Evolutionary conservation across 1,140 invertebrate species (phyloP).

Genomic region (Drosophila funebris): DNA sequence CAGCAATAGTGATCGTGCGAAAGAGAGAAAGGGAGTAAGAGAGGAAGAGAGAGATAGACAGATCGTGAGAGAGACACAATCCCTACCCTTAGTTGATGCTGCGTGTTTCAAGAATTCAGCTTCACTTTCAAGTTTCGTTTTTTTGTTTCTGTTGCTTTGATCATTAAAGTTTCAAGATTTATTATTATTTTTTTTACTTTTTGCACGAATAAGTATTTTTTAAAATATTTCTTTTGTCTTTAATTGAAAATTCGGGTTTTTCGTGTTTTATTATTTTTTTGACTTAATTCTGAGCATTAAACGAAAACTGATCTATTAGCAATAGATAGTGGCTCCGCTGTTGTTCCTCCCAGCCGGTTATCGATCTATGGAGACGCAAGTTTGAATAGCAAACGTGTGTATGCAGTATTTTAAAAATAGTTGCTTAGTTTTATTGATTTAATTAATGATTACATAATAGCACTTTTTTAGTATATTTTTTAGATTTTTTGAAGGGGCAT

Average conservation of each 20-base stretch:
- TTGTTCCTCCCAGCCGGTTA: slow-evolving; percentile 29
- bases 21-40: slow-evolving; percentile 7
- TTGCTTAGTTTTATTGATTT: slow-evolving; percentile 70
- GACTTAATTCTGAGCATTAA: slow-evolving; percentile 69
- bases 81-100: slow-evolving; percentile 32
- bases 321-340: slow-evolving; percentile 39
- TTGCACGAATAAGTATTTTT: slow-evolving; percentile 51
- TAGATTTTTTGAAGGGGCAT: slow-evolving; percentile 9
- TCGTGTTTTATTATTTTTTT: slow-evolving; percentile 64
- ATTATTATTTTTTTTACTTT: slow-evolving; percentile 49
- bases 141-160: slow-evolving; percentile 4
- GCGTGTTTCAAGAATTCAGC: slow-evolving; percentile 73
- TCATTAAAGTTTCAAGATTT: slow-evolving; percentile 70
- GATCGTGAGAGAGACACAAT: too few species aligned
- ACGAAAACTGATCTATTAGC: slow-evolving; percentile 71
- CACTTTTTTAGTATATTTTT: slow-evolving; percentile 28
- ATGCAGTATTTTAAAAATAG: slow-evolving; percentile 46
- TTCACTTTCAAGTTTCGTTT: slow-evolving; percentile 65
- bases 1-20: neutral
- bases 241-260: slow-evolving; percentile 82
- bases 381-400: slow-evolving; percentile 45
- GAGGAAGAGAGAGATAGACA: too few species aligned
- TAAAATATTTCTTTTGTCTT: slow-evolving; percentile 56
- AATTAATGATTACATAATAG: slow-evolving; percentile 70
- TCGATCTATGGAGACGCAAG: slow-evolving; percentile 21